Base-by-base conservation (phyloP, 2,888 invertebrate genomes). In the Drosophila nr. perissopoda region DNA sequence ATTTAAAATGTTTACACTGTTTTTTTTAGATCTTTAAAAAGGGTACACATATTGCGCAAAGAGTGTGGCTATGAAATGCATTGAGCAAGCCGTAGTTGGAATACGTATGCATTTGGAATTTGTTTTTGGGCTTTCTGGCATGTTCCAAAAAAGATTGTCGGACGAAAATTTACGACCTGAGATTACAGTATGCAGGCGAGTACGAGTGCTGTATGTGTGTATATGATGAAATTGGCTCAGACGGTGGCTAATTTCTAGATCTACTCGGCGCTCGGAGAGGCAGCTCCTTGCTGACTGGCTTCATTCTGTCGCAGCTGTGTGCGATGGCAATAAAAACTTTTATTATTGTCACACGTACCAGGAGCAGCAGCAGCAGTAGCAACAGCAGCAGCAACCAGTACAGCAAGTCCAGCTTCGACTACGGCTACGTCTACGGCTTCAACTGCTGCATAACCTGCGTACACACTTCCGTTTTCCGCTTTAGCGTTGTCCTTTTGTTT, bases 261-360 rank as follows among this genome's bases (percentile, higher is more conserved):
- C 78, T 76, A 79, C 77, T 70, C 68, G 66, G 64, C 73, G 53
- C 60, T 54, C 25, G 25, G 54, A 25, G 25, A 8, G 25, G 38
- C 53, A 38, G 53, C 42, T 29, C 48, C 33, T 61, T n/a, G 34
- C 33, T 10, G 4, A 16, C 63, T 36, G 13, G 40, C 62, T 38
- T 56, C 38, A 34, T 49, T 21, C 64, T 65, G 86, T 68, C 82
- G 76, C 87, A 89, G 84, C 89, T 87, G 87, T 87, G 78, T 82
- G 82, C 74, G 76, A 75, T 63, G 78, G 91, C 89, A 89, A 89
- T 89, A 89, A 89, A 89, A 89, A 89, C 87, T 90, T 89, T 91
- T 91, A 90, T 89, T 91, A 87, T 89, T 89, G 89, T 91, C 91
- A 89, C 89, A 90, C 89, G 89, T 85, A 87, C 75, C 87, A 66